These are phyloP conservation scores for Leptopterna dolabrata DNA, from an alignment of 2,888 invertebrate genomes.

Conservation along the genomic window DNA sequence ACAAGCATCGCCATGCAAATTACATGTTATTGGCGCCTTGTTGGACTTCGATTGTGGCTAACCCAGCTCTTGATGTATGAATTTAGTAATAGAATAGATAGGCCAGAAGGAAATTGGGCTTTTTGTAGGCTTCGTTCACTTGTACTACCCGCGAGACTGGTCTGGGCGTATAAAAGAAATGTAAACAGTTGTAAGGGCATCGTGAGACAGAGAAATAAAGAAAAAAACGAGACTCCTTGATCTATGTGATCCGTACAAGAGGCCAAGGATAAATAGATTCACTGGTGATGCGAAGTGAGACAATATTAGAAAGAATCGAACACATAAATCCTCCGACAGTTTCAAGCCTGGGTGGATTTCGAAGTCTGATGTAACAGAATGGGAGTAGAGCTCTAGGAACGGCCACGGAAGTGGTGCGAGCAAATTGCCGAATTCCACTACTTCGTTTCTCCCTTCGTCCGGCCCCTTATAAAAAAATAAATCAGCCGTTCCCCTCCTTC, in stretches of 20 bases:
- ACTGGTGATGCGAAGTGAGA: constrained; percentile 26
- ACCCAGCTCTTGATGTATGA: too few species aligned
- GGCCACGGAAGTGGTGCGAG: constrained; percentile 24
- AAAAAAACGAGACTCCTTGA: background rate
- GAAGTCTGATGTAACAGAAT: constrained; percentile 27
- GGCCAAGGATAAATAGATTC: constrained; percentile 45
- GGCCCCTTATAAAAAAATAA: constrained; percentile 40
- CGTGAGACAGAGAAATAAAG: background rate
- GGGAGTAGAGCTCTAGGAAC: background rate
- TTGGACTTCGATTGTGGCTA: too few species aligned
- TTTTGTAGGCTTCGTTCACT: background rate
- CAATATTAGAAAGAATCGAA: constrained; percentile 57
- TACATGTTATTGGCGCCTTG: too few species aligned
- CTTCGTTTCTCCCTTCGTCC: background rate
- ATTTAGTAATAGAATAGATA: too few species aligned
- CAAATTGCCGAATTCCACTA: constrained; percentile 56
- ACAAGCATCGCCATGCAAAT: too few species aligned
- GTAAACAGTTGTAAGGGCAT: background rate
- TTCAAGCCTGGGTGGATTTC: constrained; percentile 15
- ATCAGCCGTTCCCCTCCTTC: constrained; percentile 8
- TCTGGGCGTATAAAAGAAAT: background rate
- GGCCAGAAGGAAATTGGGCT: too few species aligned
- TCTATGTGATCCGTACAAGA: background rate
- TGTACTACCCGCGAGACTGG: background rate
- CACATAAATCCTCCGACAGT: constrained; percentile 50